A percentile compares a stretch with the other conserved stretches of the same genome.
These are phyloP conservation scores for Pocillopora meandrina DNA, from an alignment of 92 coral and sea anemone genomes.

Conservation along the genomic window DNA sequence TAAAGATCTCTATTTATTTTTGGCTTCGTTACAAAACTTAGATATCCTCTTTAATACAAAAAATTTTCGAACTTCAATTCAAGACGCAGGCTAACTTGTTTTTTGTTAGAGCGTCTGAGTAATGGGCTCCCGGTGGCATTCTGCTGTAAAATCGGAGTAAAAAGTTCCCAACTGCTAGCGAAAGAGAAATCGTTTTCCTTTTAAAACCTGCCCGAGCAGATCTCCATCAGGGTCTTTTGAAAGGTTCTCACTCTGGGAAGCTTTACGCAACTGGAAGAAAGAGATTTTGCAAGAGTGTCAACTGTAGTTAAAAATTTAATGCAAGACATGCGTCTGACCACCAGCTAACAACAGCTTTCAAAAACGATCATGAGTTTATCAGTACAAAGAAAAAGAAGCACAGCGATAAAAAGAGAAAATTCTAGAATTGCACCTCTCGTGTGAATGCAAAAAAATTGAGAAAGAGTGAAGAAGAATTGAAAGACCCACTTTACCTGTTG, in stretches of 20 bases:
- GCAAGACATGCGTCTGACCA: neutral
- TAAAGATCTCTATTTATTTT: neutral
- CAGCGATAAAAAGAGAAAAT: neutral
- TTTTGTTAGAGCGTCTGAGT: neutral
- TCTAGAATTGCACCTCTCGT: too few species aligned
- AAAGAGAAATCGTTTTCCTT: neutral
- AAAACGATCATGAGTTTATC: neutral
- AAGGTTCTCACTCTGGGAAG: too few species aligned
- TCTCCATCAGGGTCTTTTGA: neutral
- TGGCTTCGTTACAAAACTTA: constrained; percentile 4
- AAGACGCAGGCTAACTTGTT: neutral
- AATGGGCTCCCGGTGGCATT: neutral
- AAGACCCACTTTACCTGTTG: too few species aligned
- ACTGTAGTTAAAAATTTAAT: too few species aligned
- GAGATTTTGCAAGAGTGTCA: too few species aligned
- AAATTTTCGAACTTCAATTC: neutral
- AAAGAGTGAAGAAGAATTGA: too few species aligned
- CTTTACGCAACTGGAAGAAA: too few species aligned
- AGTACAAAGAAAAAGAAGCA: neutral
- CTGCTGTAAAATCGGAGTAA: neutral
- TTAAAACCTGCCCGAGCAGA: neutral
- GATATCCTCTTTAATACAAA: neutral
- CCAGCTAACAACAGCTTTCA: neutral
- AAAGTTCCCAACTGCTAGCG: neutral
- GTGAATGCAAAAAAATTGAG: too few species aligned